Evolutionary conservation across 2,113 vertebrate species (phyloP), one percentile per base, ranked within the genome.

Genomic region (Tychaedon coryphoeus): DNA sequence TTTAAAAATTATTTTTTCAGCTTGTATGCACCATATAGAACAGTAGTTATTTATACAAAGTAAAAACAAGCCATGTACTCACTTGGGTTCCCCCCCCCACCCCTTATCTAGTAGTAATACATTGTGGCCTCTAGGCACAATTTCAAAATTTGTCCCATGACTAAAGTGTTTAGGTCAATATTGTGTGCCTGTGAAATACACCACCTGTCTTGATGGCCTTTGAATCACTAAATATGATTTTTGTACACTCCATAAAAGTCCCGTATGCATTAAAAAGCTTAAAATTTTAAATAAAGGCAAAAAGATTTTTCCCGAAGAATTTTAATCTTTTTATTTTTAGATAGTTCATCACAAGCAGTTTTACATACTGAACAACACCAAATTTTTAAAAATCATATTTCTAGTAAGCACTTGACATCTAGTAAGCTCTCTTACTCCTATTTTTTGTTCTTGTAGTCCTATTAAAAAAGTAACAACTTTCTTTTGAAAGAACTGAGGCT

Each of bases 241-340:
- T 95, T 96, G 81, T 96, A 88, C 87, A 91, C 93, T 98, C 97
- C 85, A 53, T 82, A 79, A 70, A 93, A 77, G 83, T 87, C 78
- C 88, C 84, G 22, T 92, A 89, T 83, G 53, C 85, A 51, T 92
- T 92, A 60, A 96, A 95, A 94, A 82, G 48, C 56, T 96, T 96
- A 77, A 82, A 73, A 79, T 96, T 98, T 97, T 97, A 97, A 97
- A 95, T 93, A 75, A 95, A 96, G 66, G 72, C 60, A 92, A 94
- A 94, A 93, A 89, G 73, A 84, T 54, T 89, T 88, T 88, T 95
- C 94, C 95, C 83, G 33, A 75, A 84, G 77, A 86, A 94, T 97
- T 95, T 98, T 97, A 97, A 98, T 56, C 58, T 85, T 96, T 96
- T 97, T 97, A 91, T 95, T 98, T 98, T 96, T 97, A 96, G 96